These are phyloP conservation scores for Xerus rutilus DNA, from an alignment of 2,797 vertebrate species.

Conservation along the genomic window DNA sequence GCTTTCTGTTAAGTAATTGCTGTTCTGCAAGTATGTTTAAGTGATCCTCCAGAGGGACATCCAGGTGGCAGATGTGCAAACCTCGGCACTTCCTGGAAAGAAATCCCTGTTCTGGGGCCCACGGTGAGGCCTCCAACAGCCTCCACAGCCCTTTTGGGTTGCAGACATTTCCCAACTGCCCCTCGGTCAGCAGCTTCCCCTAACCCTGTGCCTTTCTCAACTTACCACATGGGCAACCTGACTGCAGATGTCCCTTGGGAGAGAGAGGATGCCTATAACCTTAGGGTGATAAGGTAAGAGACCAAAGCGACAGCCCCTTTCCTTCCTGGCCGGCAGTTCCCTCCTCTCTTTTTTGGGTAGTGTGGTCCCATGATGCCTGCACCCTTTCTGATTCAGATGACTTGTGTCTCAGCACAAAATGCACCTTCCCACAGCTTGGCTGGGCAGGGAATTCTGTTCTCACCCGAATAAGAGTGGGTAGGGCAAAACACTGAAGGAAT, in stretches of 20 bases:
- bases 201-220: neutral
- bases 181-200: neutral
- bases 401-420: neutral
- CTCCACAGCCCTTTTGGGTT: neutral
- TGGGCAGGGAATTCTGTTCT: neutral
- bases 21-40: neutral
- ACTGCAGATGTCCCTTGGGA: neutral
- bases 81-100: neutral
- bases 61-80: slow-evolving; percentile 14
- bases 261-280: neutral
- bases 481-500: slow-evolving; percentile 60
- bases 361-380: neutral
- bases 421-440: slow-evolving; percentile 16
- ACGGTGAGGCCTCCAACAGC: neutral
- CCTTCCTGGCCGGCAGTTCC: neutral
- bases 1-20: neutral
- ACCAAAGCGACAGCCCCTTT: neutral
- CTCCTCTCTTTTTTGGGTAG: neutral
- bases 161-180: neutral
- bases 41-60: neutral
- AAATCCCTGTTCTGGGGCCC: neutral
- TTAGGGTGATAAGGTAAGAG: neutral
- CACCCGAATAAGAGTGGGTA: neutral
- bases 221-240: neutral
- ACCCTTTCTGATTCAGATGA: neutral